These are phyloP conservation scores for Ciconia nigra DNA, from an alignment of 2,797 vertebrate genomes.

Conservation along the genomic window DNA sequence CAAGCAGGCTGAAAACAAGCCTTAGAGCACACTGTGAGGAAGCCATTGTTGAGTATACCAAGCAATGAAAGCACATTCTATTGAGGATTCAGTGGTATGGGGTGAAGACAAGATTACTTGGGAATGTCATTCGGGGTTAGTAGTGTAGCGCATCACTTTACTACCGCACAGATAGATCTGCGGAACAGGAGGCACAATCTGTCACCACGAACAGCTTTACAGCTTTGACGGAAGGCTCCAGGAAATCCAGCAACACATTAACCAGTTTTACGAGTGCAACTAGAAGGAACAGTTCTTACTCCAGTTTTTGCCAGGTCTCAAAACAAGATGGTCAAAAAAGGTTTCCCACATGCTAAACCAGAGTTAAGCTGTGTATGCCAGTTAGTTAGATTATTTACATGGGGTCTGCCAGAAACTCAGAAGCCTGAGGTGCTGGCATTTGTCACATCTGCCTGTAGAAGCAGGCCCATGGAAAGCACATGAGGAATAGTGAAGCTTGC, in stretches of 20 bases:
- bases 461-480: neutral
- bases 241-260: neutral
- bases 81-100: neutral
- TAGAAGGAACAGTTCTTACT: neutral
- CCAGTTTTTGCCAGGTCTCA: neutral
- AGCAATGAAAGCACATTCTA: neutral
- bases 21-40: neutral
- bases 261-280: neutral
- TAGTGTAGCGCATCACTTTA: neutral
- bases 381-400: neutral
- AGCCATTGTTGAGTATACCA: neutral
- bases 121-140: neutral
- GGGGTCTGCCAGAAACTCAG: neutral
- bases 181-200: neutral
- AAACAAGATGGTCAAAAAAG: neutral
- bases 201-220: neutral
- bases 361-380: neutral
- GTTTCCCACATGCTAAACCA: neutral
- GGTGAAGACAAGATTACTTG: neutral
- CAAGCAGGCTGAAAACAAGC: neutral
- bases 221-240: neutral
- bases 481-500: neutral
- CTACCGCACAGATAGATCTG: neutral
- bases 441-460: neutral
- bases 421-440: neutral